A percentile compares a stretch with the other conserved stretches of the same genome.
These are phyloP conservation scores for Pan troglodytes DNA, from an alignment of 2,113 vertebrate genomes.

Conservation along the genomic window DNA sequence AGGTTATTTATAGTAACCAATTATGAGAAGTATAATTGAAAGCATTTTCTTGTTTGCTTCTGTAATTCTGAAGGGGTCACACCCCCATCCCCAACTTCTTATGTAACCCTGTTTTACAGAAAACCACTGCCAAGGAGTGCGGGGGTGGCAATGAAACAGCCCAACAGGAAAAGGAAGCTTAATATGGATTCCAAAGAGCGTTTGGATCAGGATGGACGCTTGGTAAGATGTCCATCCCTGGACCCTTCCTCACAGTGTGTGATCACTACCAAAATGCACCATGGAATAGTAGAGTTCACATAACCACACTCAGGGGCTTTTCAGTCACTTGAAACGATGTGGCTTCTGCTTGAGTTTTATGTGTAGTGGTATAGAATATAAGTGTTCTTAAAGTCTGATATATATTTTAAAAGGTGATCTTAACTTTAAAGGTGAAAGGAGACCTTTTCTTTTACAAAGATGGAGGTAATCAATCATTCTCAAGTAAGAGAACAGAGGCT, in stretches of 20 bases:
- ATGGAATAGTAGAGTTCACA: not conserved
- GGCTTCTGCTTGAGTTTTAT: not conserved
- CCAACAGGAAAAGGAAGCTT: conserved; percentile 28
- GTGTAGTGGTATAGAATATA: not conserved
- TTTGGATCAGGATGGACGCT: not conserved
- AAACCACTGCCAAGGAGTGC: not conserved
- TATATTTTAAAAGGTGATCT: not conserved
- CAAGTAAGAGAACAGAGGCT: not conserved
- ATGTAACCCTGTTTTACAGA: conserved; percentile 25
- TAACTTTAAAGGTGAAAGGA: not conserved
- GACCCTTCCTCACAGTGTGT: not conserved
- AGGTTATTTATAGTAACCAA: not conserved
- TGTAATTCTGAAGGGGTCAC: not conserved
- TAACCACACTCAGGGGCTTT: not conserved
- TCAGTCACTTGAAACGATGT: not conserved
- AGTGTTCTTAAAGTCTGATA: not conserved
- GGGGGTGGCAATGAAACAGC: conserved; percentile 7
- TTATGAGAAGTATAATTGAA: not conserved
- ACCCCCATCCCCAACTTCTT: not conserved
- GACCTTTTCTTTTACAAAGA: not conserved
- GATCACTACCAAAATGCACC: not conserved
- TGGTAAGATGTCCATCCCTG: not conserved
- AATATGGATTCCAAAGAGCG: conserved; percentile 32
- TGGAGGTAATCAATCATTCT: not conserved
- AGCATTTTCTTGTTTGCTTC: not conserved